phyloP scores from a whole-genome alignment of 2,797 vertebrate species.

The Ficedula albicollis region DNA sequence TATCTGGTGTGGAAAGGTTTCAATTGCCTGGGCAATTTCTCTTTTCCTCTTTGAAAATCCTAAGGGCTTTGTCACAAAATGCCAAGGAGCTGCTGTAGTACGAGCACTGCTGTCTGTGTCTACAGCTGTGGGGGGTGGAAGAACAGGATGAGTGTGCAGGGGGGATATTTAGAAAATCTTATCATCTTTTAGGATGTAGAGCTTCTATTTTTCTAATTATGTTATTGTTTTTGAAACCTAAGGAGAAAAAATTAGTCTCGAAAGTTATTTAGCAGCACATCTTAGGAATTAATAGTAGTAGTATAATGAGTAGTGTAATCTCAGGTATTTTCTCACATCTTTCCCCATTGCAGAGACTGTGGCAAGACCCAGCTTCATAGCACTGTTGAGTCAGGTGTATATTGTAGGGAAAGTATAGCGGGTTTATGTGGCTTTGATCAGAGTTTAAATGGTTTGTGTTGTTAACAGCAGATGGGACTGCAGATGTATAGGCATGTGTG shows the following conservation, averaged over 20 bases:
- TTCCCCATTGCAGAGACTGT: neutral
- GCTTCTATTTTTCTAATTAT: neutral
- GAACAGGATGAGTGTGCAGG: no score
- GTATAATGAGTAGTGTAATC: no score
- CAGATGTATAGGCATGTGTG: accelerated
- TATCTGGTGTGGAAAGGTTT: neutral
- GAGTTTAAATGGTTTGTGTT: neutral
- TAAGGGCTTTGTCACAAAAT: neutral
- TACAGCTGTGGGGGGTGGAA: neutral
- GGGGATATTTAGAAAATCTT: neutral
- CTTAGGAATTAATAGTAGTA: neutral
- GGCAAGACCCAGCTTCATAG: neutral
- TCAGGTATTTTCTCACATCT: neutral
- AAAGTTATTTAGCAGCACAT: neutral
- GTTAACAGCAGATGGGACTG: neutral
- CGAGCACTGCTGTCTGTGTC: accelerated
- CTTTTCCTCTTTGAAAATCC: neutral
- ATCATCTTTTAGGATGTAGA: neutral
- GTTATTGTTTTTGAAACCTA: neutral
- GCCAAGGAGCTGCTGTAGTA: neutral
- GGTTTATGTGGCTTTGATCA: neutral
- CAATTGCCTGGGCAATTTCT: neutral
- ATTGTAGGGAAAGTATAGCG: neutral
- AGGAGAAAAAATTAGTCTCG: neutral
- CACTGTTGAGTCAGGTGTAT: neutral